Percentiles rank a stretch among this genome's conserved stretches.
These are phyloP conservation scores for Vollenhovia emeryi DNA, from an alignment of 1,140 invertebrate species.

Conservation along the genomic window DNA sequence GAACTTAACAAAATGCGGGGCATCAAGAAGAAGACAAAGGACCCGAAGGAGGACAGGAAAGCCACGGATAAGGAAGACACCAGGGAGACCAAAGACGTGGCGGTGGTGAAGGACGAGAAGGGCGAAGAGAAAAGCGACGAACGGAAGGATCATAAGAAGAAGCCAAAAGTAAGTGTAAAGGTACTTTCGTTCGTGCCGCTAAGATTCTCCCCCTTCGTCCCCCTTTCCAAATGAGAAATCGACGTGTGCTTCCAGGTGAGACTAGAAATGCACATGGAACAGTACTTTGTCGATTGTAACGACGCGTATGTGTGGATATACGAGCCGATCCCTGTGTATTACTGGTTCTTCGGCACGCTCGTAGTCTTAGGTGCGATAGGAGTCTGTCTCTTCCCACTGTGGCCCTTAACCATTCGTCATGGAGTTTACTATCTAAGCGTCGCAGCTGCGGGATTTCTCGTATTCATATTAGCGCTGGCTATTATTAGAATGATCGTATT, in stretches of 20 bases:
- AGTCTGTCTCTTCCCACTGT: constrained; percentile 99
- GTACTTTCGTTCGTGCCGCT: neutral
- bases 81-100: constrained; percentile 86
- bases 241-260: constrained; percentile 86
- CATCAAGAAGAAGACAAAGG: constrained; percentile 91
- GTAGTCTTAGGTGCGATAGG: constrained; percentile 97
- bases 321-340: constrained; percentile 98
- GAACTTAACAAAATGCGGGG: constrained; percentile 84
- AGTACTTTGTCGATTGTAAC: constrained; percentile 96
- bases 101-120: constrained; percentile 83
- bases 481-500: constrained; percentile 96
- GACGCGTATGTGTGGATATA: constrained; percentile 99
- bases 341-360: constrained; percentile 97
- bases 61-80: constrained; percentile 78
- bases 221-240: neutral
- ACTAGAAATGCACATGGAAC: constrained; percentile 98
- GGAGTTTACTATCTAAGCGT: constrained; percentile 99
- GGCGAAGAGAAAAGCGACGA: constrained; percentile 82
- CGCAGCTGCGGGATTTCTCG: constrained; percentile 96
- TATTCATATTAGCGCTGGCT: constrained; percentile 96
- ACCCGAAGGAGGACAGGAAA: constrained; percentile 86
- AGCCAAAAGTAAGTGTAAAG: constrained; percentile 78
- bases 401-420: constrained; percentile 97
- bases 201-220: neutral
- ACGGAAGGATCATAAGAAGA: constrained; percentile 80